A percentile compares a stretch with the other conserved stretches of the same genome.
These are phyloP conservation scores for Sphaerodactylus townsendi DNA, from an alignment of 2,113 vertebrate species.

Conservation along the genomic window DNA sequence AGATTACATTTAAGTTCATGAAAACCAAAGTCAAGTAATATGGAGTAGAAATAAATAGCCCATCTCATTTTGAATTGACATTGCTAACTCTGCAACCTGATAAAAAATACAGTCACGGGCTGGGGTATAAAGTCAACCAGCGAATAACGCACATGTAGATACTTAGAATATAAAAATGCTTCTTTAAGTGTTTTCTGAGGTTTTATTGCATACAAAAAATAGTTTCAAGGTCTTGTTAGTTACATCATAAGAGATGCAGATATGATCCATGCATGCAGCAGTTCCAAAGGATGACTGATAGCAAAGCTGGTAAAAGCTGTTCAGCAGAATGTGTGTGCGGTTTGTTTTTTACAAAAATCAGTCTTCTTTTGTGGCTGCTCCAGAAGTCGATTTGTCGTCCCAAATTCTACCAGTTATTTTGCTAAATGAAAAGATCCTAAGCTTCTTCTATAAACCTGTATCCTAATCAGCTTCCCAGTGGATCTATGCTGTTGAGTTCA, in stretches of 20 bases:
- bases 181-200: slow-evolving; percentile 6
- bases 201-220: slow-evolving; percentile 34
- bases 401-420: not conserved
- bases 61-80: not conserved
- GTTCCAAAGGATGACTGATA: slow-evolving; percentile 43
- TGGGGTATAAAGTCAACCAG: not conserved
- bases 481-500: no score
- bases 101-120: not conserved
- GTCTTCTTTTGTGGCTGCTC: not conserved
- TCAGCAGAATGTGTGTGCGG: slow-evolving; percentile 2
- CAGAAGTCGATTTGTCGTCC: not conserved
- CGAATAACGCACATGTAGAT: not conserved
- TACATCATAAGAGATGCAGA: not conserved
- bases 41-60: not conserved
- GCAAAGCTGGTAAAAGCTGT: slow-evolving; percentile 19
- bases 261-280: slow-evolving; percentile 34
- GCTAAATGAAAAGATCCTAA: not conserved
- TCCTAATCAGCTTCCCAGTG: no score
- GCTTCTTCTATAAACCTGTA: not conserved
- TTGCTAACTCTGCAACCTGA: not conserved
- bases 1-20: no score
- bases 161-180: slow-evolving; percentile 25
- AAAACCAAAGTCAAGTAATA: not conserved
- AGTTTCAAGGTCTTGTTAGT: slow-evolving; percentile 37
- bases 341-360: not conserved